phyloP scores from a whole-genome alignment of 2,113 vertebrate genomes.

The Cyanoliseus patagonus region DNA sequence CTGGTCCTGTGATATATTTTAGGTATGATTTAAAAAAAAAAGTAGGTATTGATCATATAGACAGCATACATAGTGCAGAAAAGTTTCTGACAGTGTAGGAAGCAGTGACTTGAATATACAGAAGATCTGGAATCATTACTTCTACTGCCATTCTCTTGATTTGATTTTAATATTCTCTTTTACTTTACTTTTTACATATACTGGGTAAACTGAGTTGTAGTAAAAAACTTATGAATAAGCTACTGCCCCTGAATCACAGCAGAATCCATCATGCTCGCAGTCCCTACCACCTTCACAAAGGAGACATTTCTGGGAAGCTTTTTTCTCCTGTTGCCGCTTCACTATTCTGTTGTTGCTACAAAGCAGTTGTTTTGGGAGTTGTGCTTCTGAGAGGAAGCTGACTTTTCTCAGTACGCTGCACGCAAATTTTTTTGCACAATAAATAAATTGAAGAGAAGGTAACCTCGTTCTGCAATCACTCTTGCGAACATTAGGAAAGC shows the following conservation, averaged over 20 bases:
- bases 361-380: not conserved
- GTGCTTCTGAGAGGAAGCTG: not conserved
- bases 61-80: not conserved
- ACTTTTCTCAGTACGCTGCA: not conserved
- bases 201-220: not conserved
- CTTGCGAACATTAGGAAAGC: constrained; percentile 12
- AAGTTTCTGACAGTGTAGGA: not conserved
- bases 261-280: not conserved
- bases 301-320: not conserved
- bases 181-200: not conserved
- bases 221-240: not conserved
- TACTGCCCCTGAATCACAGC: not conserved
- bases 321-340: not conserved
- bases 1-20: not conserved
- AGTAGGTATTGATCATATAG: not conserved
- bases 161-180: not conserved
- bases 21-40: not conserved
- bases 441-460: not conserved
- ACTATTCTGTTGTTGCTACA: not conserved
- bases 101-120: not conserved
- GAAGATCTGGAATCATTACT: not conserved
- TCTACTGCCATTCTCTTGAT: not conserved
- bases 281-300: not conserved
- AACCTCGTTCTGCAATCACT: not conserved
- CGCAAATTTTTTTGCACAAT: not conserved